Base-by-base conservation (phyloP, 2,797 vertebrate genomes). In the Cynodonichthys magdalenae region DNA sequence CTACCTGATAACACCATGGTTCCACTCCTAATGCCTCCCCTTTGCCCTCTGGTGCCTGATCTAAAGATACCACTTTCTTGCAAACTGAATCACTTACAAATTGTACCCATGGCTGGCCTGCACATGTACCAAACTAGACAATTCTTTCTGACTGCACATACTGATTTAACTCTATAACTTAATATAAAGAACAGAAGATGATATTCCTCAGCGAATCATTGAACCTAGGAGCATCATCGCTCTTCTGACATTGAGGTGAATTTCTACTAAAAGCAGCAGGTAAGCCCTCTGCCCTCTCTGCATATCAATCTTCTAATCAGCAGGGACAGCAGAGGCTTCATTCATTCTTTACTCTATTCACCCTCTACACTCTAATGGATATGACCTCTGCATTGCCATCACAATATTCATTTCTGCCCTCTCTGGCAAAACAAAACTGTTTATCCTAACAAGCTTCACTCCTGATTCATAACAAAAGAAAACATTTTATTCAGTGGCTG, bases 241-340 rank as follows among this genome's bases (percentile, higher is more conserved):
- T 72, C 50, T 39, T 49, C 48, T 71, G 59, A 73, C 36, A 72
- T 62, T 44, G 20, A 45, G 54, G 39, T 45, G 47, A 64, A 69
- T 79, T 66, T 80, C 77, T 65, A 52, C 15, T 82, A 70, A 69
- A 66, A 52, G 74, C 63, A 68, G 75, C 65, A 80, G 73, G 74
- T 79, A 54, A 64, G 63, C 79, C 65, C 60, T 71, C 68, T 68
- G 53, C 71, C 52, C 58, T 78, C 71, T 55, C 63, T 81, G 75
- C 79, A 84, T 87, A 87, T 84, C 63, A 88, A 82, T 81, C 81
- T 64, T 54, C 58, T 81, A 75, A 87, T 86, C 82, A 83, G 74
- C 66, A 73, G 70, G 63, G 77, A 78, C 66, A 77, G 66, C 53
- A 3, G 58, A 54, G 53, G 77, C 74, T 81, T 74, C 71, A 79